These are phyloP conservation scores for Dreissena rostriformis DNA, from an alignment of 1,140 invertebrate species.

Conservation along the genomic window DNA sequence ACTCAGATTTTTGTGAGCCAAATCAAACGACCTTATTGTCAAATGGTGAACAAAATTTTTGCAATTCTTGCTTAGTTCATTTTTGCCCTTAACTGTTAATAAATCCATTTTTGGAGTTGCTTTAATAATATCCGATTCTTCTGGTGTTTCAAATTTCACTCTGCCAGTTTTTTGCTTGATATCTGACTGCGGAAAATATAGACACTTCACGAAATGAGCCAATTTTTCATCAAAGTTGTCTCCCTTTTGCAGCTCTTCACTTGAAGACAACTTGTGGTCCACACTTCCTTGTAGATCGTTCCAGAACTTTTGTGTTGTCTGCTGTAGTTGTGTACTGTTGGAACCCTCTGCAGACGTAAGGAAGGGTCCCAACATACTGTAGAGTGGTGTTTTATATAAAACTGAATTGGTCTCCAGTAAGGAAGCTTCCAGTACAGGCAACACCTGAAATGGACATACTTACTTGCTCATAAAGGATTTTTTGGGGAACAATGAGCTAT, in stretches of 20 bases:
- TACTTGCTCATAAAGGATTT: no score
- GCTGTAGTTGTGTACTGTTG: slow-evolving; percentile 5
- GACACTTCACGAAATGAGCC: slow-evolving; percentile 57
- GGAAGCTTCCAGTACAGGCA: slow-evolving; percentile 71
- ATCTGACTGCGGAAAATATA: slow-evolving; percentile 53
- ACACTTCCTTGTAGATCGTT: slow-evolving; percentile 57
- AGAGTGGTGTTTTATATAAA: slow-evolving; percentile 69
- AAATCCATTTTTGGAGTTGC: slow-evolving; percentile 4
- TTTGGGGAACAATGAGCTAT: no score
- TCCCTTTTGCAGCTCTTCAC: slow-evolving; percentile 27
- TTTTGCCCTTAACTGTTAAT: slow-evolving; percentile 1
- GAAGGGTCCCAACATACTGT: slow-evolving; percentile 59
- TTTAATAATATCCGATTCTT: background rate
- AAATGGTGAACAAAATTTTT: slow-evolving; percentile 57
- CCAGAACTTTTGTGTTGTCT: slow-evolving; percentile 58
- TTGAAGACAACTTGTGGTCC: slow-evolving; percentile 45
- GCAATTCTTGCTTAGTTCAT: slow-evolving; percentile 13
- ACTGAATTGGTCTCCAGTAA: slow-evolving; percentile 65
- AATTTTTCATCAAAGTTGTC: slow-evolving; percentile 58
- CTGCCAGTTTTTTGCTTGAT: slow-evolving; percentile 55
- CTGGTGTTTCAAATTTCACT: slow-evolving; percentile 52
- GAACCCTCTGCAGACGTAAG: slow-evolving; percentile 57
- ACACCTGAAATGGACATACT: slow-evolving; percentile 58
- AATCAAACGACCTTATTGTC: slow-evolving; percentile 59
- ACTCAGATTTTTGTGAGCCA: slow-evolving; percentile 56